Conservation (phyloP, 2,888 invertebrate species). For the Lasioglossum leucozonium region DNA sequence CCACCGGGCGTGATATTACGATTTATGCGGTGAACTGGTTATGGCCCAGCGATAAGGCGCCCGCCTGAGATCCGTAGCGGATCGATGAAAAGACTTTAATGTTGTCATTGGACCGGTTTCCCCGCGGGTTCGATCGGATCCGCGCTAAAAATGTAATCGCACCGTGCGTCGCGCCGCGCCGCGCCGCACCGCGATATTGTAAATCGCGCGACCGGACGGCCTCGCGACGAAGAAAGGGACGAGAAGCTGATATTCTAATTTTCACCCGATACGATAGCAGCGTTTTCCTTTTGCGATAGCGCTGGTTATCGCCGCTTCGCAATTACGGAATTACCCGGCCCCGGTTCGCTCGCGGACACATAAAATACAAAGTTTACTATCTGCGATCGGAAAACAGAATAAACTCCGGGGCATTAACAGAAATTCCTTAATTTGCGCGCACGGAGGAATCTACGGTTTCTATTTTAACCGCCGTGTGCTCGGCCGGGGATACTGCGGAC, state of each 20-base stretch:
- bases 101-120: constrained; percentile 53
- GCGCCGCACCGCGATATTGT: constrained; percentile 9
- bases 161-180: neutral
- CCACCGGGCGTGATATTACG: constrained; percentile 35
- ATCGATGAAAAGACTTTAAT: constrained; percentile 48
- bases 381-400: neutral
- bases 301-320: constrained; percentile 18
- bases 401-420: neutral
- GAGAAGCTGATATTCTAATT: constrained; percentile 50
- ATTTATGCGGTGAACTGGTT: constrained; percentile 34
- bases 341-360: constrained; percentile 26
- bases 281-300: constrained; percentile 17
- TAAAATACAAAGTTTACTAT: neutral
- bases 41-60: constrained; percentile 18
- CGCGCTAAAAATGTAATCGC: constrained; percentile 40
- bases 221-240: neutral
- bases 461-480: neutral
- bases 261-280: constrained; percentile 20
- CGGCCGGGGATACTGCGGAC: neutral
- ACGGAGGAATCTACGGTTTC: neutral
- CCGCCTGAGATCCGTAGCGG: constrained; percentile 33
- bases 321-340: constrained; percentile 31
- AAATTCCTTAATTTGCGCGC: neutral
- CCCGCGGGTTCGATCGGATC: constrained; percentile 25
- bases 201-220: constrained; percentile 13